These are phyloP conservation scores for Agrochola circellaris DNA, from an alignment of 2,888 invertebrate genomes.

Conservation along the genomic window DNA sequence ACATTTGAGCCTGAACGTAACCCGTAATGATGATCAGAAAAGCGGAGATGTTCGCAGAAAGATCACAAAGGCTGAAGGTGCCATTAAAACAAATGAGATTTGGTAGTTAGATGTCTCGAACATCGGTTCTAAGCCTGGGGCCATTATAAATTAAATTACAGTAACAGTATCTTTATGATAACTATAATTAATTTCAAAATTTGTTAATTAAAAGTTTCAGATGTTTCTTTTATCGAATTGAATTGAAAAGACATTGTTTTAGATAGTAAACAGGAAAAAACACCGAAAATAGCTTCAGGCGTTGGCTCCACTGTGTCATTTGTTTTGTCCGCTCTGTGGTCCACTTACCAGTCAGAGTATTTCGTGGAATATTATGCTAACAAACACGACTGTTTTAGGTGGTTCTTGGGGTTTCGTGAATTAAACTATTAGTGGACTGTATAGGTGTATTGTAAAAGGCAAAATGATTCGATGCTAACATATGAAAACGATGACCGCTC, in stretches of 20 bases:
- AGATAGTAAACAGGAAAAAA: conserved; percentile 6
- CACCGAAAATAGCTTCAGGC: neutral
- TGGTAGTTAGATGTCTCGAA: conserved; percentile 47
- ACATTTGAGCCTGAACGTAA: conserved; percentile 29
- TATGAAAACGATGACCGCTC: no score
- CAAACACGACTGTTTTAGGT: neutral
- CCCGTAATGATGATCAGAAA: conserved; percentile 43
- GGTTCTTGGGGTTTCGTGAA: no score
- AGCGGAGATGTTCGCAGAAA: conserved; percentile 29
- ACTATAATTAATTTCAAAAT: neutral
- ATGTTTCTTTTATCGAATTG: neutral
- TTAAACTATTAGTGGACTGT: no score
- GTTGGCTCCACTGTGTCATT: neutral
- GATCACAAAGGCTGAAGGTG: neutral
- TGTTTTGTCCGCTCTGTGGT: neutral
- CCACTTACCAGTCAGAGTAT: no score
- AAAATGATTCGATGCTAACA: no score
- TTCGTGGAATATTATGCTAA: neutral
- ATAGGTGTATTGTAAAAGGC: no score
- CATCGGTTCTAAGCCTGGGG: conserved; percentile 42
- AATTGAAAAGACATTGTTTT: neutral
- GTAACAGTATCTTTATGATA: no score
- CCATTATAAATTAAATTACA: neutral
- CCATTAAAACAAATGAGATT: conserved; percentile 37
- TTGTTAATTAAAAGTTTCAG: neutral